Evolutionary conservation across 30 jellyfish, hydroid and myxozoan species (phyloP), one percentile per base, ranked within the genome.

Genomic region (Turritopsis rubra): DNA sequence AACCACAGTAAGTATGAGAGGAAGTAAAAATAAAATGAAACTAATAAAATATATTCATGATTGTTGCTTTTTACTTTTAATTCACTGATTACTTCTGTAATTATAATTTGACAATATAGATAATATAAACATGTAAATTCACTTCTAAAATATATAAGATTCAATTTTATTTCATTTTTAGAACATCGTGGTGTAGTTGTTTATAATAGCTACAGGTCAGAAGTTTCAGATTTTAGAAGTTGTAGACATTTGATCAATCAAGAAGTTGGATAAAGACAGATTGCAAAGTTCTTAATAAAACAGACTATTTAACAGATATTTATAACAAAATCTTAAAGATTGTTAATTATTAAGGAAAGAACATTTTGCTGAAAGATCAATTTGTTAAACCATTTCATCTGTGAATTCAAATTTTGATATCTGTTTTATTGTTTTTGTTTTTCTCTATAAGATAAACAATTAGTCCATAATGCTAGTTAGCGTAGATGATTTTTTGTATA

Each of bases 1-100:
- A 27, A 52, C 97, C 23, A 85, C 87, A 86, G 97, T 91, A 73
- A 52, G 82, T 66, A 28, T n/a, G n/a, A n/a, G n/a, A n/a, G n/a
- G n/a, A n/a, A 41, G 60, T 3, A 41, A 41, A 41, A 41, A 13
- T 41, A 41, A 3, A 13, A 41, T 13, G 60, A 41, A 41, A 41
- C 60, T 41, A 13, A 41, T n/a, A n/a, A n/a, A n/a, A n/a, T n/a
- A n/a, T n/a, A n/a, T n/a, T n/a, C n/a, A n/a, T n/a, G n/a, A n/a
- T n/a, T n/a, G n/a, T n/a, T n/a, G n/a, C n/a, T 41, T 41, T 3
- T 41, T 41, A 3, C 9, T 41, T 41, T 13, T 41, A 41, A 41
- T 3, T 41, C 60, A 41, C 5, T 41, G 5, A 41, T 41, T 41
- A 13, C 60, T 41, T 41, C 5, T 41, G 13, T 41, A 41, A 41